Base-by-base conservation (phyloP, 1,140 invertebrate species). In the Calosoma granatense region DNA sequence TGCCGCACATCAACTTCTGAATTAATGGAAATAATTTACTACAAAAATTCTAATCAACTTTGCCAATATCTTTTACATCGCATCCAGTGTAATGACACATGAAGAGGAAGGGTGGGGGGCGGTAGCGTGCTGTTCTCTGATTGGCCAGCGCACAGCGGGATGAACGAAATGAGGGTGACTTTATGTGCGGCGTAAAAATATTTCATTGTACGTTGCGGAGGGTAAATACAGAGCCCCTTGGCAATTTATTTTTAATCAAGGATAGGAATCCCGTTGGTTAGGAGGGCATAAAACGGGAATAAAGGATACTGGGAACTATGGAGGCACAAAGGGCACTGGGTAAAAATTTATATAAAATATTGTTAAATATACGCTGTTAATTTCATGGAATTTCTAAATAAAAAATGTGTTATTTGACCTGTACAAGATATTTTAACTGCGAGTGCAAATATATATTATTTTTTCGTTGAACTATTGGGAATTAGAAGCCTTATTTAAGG, bases 171-270 rank as follows among this genome's bases (percentile, higher is more conserved):
- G 41, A 17, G 41, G 41, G 41, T 4, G 3, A 4, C 41, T 47
- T 47, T 47, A 47, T 17, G 17, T 11, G 3, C 6, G 17, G 3
- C 41, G 17, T 47, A 47, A 47, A 47, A 47, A 47, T 47, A 4
- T 17, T 47, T 17, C 41, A 12, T 3, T 17, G 17, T 36, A 47
- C 6, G 41, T 12, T 4, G 15, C 9, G 6, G 41, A 47, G 41
- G 41, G 41, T 47, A 17, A 47, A 36, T 12, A 47, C 17, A 47
- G 3, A 6, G n/a, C 26, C 26, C 41, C 41, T 47, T 11, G 26
- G 6, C 41, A 47, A 47, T 47, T 47, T 47, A 47, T 47, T 47
- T 17, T 47, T 47, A 47, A 47, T 47, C 41, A 47, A 47, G 41
- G 17, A 4, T 3, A 11, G 3, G 6, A 47, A 47, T 17, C 4